phyloP scores from a whole-genome alignment of 30 jellyfish, hydroid and myxozoan species.

The Aurelia aurita region DNA sequence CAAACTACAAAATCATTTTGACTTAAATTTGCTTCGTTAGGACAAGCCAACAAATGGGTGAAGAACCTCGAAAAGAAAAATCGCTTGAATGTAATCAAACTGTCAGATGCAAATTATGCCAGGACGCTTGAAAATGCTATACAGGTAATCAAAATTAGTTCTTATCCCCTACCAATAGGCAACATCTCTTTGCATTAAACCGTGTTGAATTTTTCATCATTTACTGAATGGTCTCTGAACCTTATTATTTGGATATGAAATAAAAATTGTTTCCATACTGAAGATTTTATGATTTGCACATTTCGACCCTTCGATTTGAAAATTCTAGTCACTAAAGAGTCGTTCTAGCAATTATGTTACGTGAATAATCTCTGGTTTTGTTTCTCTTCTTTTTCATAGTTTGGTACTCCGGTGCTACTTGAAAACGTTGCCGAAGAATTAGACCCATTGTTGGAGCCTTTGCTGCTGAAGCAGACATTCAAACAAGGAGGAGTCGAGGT shows the following conservation, averaged over 20 bases:
- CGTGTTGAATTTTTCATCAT: too few species aligned
- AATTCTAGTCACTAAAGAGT: too few species aligned
- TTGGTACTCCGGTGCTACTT: constrained; percentile 95
- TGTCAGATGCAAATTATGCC: constrained; percentile 91
- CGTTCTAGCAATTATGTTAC: too few species aligned
- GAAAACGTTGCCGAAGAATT: constrained; percentile 97
- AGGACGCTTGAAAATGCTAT: constrained; percentile 95
- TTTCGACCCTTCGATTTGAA: too few species aligned
- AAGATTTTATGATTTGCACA: too few species aligned
- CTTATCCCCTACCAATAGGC: too few species aligned
- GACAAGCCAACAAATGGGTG: constrained; percentile 99
- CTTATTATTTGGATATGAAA: too few species aligned
- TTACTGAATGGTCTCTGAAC: too few species aligned
- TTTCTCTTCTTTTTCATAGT: constrained; percentile 28
- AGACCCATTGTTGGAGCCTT: constrained; percentile 96
- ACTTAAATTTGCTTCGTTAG: constrained; percentile 22
- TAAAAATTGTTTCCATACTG: too few species aligned
- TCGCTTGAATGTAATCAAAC: constrained; percentile 85
- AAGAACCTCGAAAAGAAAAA: constrained; percentile 91
- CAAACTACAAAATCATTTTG: too few species aligned
- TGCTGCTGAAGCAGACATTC: constrained; percentile 88
- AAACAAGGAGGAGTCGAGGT: constrained; percentile 99
- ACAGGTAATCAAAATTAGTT: constrained; percentile 49
- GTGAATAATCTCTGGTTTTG: neutral
- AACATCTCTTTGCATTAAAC: too few species aligned